These are phyloP conservation scores for Tetraneura akinire DNA, from an alignment of 1,140 invertebrate genomes.

Conservation along the genomic window DNA sequence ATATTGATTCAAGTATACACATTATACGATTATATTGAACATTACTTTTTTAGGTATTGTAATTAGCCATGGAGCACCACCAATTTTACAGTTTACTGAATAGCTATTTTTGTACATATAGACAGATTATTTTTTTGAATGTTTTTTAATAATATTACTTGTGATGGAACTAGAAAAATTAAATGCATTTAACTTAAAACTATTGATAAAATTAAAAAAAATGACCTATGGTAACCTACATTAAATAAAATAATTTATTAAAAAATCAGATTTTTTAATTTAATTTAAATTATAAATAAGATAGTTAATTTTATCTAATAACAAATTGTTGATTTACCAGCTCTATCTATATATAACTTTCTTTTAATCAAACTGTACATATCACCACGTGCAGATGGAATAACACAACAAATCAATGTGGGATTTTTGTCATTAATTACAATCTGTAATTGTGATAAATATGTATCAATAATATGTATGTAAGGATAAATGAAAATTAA, in stretches of 20 bases:
- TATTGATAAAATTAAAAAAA: neutral
- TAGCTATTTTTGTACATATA: slow-evolving; percentile 82
- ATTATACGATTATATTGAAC: neutral
- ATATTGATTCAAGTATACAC: too few species aligned
- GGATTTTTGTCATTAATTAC: slow-evolving; percentile 63
- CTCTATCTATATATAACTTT: slow-evolving; percentile 75
- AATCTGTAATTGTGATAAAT: slow-evolving; percentile 63
- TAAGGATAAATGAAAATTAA: neutral
- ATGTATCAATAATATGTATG: slow-evolving; percentile 55
- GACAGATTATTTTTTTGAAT: slow-evolving; percentile 66
- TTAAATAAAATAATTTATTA: too few species aligned
- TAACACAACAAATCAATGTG: slow-evolving; percentile 68
- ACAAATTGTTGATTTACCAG: slow-evolving; percentile 37
- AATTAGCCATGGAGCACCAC: slow-evolving; percentile 81
- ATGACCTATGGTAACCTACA: too few species aligned
- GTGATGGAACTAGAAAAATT: slow-evolving; percentile 63
- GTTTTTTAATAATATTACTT: slow-evolving; percentile 70
- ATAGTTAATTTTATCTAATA: too few species aligned
- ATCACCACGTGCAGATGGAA: slow-evolving; percentile 71
- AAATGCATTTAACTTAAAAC: neutral
- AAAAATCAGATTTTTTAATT: too few species aligned
- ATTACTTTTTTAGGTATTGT: slow-evolving; percentile 66
- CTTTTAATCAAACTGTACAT: slow-evolving; percentile 83
- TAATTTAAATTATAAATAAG: too few species aligned
- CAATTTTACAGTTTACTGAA: slow-evolving; percentile 85